Percentiles rank a stretch among this genome's conserved stretches.
These are phyloP conservation scores for Hystrix brachyura DNA, from an alignment of 2,113 vertebrate genomes.

Conservation along the genomic window DNA sequence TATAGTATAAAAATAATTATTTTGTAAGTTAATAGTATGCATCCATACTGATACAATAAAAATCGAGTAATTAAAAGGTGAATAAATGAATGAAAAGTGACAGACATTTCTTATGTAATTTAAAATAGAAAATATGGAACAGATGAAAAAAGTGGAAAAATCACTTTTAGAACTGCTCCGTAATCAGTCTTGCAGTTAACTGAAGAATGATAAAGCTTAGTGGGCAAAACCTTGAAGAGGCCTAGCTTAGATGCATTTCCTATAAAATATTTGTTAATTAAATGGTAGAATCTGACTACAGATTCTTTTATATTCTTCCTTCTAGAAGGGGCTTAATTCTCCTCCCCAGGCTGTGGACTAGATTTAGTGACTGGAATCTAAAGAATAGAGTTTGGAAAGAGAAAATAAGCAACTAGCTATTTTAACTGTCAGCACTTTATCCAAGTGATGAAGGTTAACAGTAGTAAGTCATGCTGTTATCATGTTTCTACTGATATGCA, in stretches of 20 bases:
- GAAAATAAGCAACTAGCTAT: neutral
- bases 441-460: neutral
- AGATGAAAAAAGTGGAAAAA: neutral
- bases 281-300: neutral
- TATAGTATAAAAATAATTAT: neutral
- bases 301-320: neutral
- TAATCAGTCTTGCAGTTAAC: neutral
- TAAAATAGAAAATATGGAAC: neutral
- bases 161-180: neutral
- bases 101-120: neutral
- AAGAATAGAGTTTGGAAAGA: neutral
- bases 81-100: neutral
- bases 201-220: neutral
- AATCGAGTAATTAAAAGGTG: neutral
- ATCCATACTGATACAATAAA: neutral
- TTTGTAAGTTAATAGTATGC: neutral
- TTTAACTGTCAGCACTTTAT: neutral
- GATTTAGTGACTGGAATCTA: neutral
- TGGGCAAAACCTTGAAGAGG: neutral
- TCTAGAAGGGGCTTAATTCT: neutral
- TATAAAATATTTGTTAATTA: neutral
- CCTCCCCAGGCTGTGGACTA: neutral
- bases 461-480: neutral
- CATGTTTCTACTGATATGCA: fast-evolving
- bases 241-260: neutral